phyloP scores from a whole-genome alignment of 1,140 invertebrate species.

The Drosophila guanche region DNA sequence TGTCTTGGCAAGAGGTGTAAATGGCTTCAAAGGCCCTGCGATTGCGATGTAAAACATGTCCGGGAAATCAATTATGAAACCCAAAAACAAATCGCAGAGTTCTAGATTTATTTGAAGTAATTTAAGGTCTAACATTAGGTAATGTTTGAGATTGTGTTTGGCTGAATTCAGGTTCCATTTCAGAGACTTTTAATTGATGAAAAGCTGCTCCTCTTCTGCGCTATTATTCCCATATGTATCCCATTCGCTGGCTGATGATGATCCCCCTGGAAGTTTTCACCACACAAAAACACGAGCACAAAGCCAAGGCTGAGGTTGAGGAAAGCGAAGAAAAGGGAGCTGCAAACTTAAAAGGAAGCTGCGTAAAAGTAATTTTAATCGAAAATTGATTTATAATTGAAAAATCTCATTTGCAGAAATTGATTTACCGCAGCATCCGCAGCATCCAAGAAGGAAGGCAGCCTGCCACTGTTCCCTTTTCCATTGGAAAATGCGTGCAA shows the following conservation, averaged over 20 bases:
- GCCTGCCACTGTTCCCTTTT: conserved; percentile 6
- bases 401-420: conserved; percentile 83
- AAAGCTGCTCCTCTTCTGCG: no score
- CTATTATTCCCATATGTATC: not conserved
- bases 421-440: conserved; percentile 81
- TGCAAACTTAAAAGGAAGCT: conserved; percentile 60
- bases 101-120: no score
- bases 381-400: conserved; percentile 84
- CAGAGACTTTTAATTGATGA: no score
- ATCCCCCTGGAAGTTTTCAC: conserved; percentile 45
- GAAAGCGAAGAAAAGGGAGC: not conserved
- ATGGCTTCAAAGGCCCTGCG: no score
- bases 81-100: no score
- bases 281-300: conserved; percentile 26
- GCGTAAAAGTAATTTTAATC: conserved; percentile 83
- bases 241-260: conserved; percentile 7
- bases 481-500: conserved; percentile 65
- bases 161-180: no score
- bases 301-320: not conserved
- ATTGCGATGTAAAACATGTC: no score
- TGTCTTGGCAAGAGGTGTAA: not conserved
- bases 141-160: not conserved
- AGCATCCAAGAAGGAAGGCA: conserved; percentile 45
- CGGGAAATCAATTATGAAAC: no score
- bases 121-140: no score